Conservation (phyloP, 2,888 invertebrate genomes). For the Hemithea aestivaria region DNA sequence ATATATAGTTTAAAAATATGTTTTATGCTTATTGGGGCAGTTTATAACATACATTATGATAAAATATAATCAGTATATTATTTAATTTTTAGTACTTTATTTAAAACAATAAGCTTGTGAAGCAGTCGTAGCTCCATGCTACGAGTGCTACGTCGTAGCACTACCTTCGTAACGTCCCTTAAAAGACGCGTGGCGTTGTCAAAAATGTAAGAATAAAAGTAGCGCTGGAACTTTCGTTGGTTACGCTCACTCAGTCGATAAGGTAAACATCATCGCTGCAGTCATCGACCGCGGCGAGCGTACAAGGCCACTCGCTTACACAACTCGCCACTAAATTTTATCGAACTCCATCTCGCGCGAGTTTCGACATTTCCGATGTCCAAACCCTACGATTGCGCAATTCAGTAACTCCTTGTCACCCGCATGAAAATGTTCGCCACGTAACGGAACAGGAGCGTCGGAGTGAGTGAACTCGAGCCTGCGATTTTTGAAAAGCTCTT, state of each 20-base stretch:
- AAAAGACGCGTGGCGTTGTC: conserved; percentile 33
- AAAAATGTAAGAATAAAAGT: conserved; percentile 42
- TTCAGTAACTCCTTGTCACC: conserved; percentile 12
- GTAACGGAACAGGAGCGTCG: conserved; percentile 38
- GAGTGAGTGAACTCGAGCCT: conserved; percentile 30
- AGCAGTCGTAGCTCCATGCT: conserved; percentile 6
- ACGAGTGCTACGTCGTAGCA: conserved; percentile 42
- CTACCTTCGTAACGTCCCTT: conserved; percentile 17
- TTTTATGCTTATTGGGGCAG: no score
- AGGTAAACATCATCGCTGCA: conserved; percentile 63
- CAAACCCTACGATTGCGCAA: conserved; percentile 18
- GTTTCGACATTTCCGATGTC: conserved; percentile 15
- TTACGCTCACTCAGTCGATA: conserved; percentile 58
- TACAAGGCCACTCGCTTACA: conserved; percentile 72
- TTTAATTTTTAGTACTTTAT: no score
- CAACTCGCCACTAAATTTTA: conserved; percentile 56
- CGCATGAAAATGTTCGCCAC: conserved; percentile 30
- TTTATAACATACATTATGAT: no score
- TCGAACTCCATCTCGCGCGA: conserved; percentile 39
- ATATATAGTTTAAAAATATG: no score
- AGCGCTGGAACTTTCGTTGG: conserved; percentile 56
- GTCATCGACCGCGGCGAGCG: conserved; percentile 64
- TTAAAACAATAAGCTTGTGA: not conserved
- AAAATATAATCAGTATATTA: no score
- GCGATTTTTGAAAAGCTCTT: conserved; percentile 52